Conservation (phyloP, 2,113 vertebrate species). For the Glaucomys volans region DNA sequence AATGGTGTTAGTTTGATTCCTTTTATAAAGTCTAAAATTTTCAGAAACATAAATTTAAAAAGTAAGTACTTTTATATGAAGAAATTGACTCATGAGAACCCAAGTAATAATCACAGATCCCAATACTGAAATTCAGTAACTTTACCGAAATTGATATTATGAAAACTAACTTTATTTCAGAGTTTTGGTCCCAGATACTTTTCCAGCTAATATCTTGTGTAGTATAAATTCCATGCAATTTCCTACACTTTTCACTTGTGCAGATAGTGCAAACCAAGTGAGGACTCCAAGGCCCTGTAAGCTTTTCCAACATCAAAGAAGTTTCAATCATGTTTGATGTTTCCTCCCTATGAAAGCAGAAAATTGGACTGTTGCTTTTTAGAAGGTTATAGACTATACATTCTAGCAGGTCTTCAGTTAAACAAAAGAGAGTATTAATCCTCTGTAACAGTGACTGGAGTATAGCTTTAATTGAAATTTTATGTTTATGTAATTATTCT, state of each 20-base stretch:
- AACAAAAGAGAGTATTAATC: background rate
- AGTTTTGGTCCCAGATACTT: background rate
- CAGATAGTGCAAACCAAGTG: background rate
- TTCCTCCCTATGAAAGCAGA: background rate
- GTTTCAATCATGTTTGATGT: conserved; percentile 24
- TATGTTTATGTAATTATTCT: background rate
- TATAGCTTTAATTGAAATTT: conserved; percentile 37
- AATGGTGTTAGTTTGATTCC: background rate
- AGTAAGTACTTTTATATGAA: background rate
- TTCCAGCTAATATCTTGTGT: background rate
- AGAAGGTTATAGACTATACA: background rate
- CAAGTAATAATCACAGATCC: background rate
- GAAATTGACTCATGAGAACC: background rate
- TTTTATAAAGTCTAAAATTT: conserved; percentile 9
- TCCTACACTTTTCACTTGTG: background rate
- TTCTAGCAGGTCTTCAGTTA: conserved; percentile 1
- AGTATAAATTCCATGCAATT: background rate
- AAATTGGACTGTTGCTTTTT: background rate
- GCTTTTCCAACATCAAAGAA: conserved; percentile 55
- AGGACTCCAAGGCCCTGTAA: background rate
- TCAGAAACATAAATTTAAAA: conserved; percentile 32
- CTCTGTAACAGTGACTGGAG: background rate
- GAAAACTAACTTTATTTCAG: background rate
- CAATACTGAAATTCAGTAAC: background rate
- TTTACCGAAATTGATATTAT: background rate